Evolutionary conservation across 2,797 vertebrate genomes (phyloP).

Genomic region (Distichodus sexfasciatus): DNA sequence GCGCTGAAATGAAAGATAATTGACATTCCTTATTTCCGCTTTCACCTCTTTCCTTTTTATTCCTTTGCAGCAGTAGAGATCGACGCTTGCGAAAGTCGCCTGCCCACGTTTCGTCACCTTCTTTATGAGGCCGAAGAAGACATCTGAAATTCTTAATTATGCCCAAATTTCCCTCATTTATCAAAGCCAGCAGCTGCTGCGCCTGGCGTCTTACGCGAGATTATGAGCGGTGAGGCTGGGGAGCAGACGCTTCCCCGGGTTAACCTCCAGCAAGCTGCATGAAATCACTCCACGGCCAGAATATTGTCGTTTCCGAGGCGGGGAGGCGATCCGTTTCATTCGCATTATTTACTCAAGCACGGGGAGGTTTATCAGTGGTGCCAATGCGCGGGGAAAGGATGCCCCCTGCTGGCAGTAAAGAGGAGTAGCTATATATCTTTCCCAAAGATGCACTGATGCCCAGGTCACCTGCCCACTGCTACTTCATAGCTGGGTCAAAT

Average conservation of each 20-base stretch:
- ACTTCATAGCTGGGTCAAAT: no score
- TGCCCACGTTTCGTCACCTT: constrained; percentile 28
- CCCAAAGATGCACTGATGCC: no score
- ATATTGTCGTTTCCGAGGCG: constrained; percentile 28
- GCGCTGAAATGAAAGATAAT: no score
- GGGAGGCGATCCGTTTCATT: constrained; percentile 20
- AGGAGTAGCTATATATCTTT: no score
- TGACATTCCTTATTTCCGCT: background rate
- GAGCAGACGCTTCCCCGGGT: constrained; percentile 15
- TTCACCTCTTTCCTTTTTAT: background rate
- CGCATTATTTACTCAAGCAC: constrained; percentile 4
- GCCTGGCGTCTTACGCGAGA: constrained; percentile 7
- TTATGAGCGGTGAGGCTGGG: constrained; percentile 16
- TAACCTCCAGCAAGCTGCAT: constrained; percentile 33
- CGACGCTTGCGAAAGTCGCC: constrained; percentile 19
- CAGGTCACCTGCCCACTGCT: no score
- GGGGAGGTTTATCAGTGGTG: constrained; percentile 4
- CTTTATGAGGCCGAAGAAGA: constrained; percentile 31
- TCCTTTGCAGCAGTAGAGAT: constrained; percentile 13
- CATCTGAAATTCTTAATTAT: constrained; percentile 48
- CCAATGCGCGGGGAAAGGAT: constrained; percentile 58
- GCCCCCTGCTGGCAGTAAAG: constrained; percentile 59
- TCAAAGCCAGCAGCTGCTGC: constrained; percentile 40
- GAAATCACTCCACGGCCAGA: constrained; percentile 26
- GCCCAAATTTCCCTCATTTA: constrained; percentile 45